phyloP scores from a whole-genome alignment of 1,140 invertebrate species.

The Brachionus sp. region DNA sequence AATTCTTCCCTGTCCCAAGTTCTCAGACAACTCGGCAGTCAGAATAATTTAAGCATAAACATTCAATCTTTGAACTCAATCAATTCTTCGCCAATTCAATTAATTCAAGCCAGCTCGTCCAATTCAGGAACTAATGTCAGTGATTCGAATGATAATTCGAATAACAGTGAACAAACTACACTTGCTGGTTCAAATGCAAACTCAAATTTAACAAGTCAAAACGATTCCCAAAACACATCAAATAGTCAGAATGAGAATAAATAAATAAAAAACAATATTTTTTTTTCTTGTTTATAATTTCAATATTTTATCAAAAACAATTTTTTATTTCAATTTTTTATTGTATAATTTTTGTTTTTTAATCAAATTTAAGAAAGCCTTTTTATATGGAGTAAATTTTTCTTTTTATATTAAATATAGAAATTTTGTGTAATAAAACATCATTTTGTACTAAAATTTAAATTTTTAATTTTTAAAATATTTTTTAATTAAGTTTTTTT shows the following conservation, averaged over 20 bases:
- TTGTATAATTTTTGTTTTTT: not conserved
- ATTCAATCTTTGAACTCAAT: not conserved
- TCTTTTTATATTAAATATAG: not conserved
- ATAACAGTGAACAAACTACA: not conserved
- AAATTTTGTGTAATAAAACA: not conserved
- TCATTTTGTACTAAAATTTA: not conserved
- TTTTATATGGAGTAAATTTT: not conserved
- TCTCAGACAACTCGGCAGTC: not conserved
- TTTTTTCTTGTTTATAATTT: not conserved
- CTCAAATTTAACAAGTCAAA: not conserved
- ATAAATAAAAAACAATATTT: not conserved
- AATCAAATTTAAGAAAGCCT: not conserved
- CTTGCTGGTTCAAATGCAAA: not conserved
- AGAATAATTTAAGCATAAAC: not conserved
- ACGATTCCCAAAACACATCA: not conserved
- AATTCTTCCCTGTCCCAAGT: constrained; percentile 39
- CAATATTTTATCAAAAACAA: not conserved
- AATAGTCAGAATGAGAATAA: constrained; percentile 28
- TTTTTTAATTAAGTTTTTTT: no score
- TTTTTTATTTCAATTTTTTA: not conserved
- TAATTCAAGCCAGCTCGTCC: not conserved
- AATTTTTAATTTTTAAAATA: no score
- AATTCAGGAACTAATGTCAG: not conserved
- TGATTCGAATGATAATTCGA: not conserved
- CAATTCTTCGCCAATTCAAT: not conserved